Evolutionary conservation across 2,113 vertebrate genomes (phyloP), one percentile per base, ranked within the genome.

Genomic region (Apodemus sylvaticus): DNA sequence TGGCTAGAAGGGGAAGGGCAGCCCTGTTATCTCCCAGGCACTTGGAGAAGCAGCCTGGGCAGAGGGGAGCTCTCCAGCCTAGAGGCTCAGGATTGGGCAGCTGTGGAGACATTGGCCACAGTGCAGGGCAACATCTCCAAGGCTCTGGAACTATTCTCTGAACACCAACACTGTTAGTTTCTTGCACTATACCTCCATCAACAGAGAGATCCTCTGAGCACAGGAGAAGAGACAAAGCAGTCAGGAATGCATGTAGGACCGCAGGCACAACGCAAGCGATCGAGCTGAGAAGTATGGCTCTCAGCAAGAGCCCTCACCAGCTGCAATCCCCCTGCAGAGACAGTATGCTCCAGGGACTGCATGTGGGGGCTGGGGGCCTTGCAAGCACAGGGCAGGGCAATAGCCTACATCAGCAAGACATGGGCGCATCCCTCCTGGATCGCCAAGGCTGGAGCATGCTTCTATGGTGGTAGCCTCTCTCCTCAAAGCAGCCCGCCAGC

Each of bases 61-160:
- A 16, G 51, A 17, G 3, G 1, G 1, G 48, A 78, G 39, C 58
- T 26, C 74, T 4, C 14, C 48, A 31, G 68, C 8, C 16, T 76
- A 42, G 17, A 88, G 58, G 73, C 66, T 51, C 4, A 7, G n/a
- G 29, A 22, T 4, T 5, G 11, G 2, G 64, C 60, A 68, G 1
- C 0, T 1, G 39, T 2, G 1, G 20, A 1, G 7, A 42, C 2
- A 16, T 31, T 0, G 39, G 74, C 51, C 20, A 29, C 0, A 4
- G 6, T 9, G 11, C n/a, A 53, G 70, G 42, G 45, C 12, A 16
- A n/a, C 16, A 14, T 10, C 71, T 39, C 55, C 45, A 19, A 0
- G 7, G 7, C 60, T 36, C 81, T 96, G 24, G 20, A 26, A 45
- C 51, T 85, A 31, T 4, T 77, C 86, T 6, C 26, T 1, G 36